Evolutionary conservation across 2,888 invertebrate species (phyloP), one percentile per base, ranked within the genome.

Genomic region (Rhingia rostrata): DNA sequence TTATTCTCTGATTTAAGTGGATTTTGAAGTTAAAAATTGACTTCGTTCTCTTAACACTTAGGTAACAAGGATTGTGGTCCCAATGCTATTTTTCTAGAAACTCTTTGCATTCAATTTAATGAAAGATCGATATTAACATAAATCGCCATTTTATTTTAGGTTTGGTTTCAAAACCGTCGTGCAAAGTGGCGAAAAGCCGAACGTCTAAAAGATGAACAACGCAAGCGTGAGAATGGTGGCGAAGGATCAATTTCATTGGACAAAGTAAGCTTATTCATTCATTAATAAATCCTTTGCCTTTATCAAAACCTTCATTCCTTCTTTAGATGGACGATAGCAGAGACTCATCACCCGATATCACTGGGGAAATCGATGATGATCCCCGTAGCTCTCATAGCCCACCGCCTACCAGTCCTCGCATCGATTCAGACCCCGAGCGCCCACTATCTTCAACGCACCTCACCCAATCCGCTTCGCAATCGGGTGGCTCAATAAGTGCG

Each of bases 121-220:
- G 22, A 22, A 22, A 22, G 22, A 5, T 10, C 10, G 4, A 43
- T 3, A 43, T 3, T 9, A 22, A 4, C 4, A 4, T 33, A 53
- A 56, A 12, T 12, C 6, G 4, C 32, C 22, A 49, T 12, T 30
- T 39, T 6, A 10, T 32, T 69, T 79, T 92, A 97, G 97, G 97
- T 97, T 39, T 97, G 97, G 97, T 97, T 97, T 90, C 97, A 97
- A 93, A 97, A 97, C 90, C 94, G 97, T 51, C 93, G 97, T 77
- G 97, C 97, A 47, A 97, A 97, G 92, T 97, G 97, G 97, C 93
- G 97, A 83, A 97, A 97, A 92, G 97, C 97, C 54, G 97, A 97
- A 91, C 93, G 97, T 39, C 93, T 97, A 90, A 97, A 97, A 93
- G 97, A 97, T 90, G 97, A 97, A 89, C 97, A 97, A 90, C 93